These are phyloP conservation scores for Azemiops feae DNA, from an alignment of 2,113 vertebrate genomes.

Conservation along the genomic window DNA sequence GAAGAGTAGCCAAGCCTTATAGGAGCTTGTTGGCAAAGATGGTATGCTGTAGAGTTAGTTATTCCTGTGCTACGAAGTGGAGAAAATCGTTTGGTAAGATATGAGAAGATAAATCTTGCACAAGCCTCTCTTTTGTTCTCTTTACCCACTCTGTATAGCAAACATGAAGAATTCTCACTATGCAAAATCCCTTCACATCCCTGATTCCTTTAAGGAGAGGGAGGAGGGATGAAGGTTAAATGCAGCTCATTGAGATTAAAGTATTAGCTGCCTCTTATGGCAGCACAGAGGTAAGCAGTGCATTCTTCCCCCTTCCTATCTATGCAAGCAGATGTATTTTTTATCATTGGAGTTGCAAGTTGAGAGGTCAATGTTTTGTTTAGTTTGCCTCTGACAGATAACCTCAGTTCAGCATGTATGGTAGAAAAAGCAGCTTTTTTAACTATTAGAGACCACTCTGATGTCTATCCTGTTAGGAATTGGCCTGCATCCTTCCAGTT, in stretches of 20 bases:
- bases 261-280: neutral
- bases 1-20: neutral
- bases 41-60: neutral
- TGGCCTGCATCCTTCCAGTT: neutral
- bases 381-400: neutral
- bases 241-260: slow-evolving; percentile 16
- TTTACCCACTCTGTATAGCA: neutral
- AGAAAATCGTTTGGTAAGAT: neutral
- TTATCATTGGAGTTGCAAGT: neutral
- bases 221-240: neutral
- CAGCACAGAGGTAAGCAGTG: neutral
- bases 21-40: neutral
- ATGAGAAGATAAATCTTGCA: neutral
- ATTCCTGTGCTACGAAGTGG: neutral
- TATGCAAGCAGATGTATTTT: neutral
- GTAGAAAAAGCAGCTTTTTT: neutral
- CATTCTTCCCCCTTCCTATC: neutral
- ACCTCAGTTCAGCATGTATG: neutral
- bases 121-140: neutral
- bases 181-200: neutral
- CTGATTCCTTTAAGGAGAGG: neutral
- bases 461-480: neutral
- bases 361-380: neutral
- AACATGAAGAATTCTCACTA: neutral
- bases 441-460: neutral